phyloP scores from a whole-genome alignment of 2,113 vertebrate species.

The Rhadina sibilatrix region DNA sequence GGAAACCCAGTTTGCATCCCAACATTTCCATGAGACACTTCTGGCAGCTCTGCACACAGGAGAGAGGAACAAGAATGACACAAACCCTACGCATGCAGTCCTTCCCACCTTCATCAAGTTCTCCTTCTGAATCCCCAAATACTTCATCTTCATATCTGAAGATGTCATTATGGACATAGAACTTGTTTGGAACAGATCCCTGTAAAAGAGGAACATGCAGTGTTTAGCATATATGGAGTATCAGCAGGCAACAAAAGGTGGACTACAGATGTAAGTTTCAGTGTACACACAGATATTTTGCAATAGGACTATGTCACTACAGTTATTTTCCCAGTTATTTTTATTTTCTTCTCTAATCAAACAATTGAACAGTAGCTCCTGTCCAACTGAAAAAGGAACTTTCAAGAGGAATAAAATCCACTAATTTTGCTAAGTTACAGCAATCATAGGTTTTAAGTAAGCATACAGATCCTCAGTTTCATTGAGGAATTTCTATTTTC shows the following conservation, averaged over 20 bases:
- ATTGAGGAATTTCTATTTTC: not conserved
- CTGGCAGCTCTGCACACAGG: not conserved
- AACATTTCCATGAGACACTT: not conserved
- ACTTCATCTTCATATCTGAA: slow-evolving; percentile 99
- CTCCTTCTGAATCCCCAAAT: slow-evolving; percentile 96
- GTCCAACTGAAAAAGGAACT: not conserved
- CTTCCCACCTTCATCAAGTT: slow-evolving; percentile 91
- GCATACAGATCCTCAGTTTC: not conserved
- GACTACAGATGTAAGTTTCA: not conserved
- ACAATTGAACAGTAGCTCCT: not conserved
- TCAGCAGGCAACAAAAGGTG: not conserved
- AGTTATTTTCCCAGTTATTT: not conserved
- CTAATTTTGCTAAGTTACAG: not conserved
- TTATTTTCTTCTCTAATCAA: not conserved
- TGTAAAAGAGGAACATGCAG: slow-evolving; percentile 36
- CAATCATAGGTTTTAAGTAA: not conserved
- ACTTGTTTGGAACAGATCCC: slow-evolving; percentile 98
- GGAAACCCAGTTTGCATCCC: not conserved
- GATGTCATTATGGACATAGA: slow-evolving; percentile 99
- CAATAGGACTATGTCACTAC: not conserved
- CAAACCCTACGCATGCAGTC: rapidly evolving
- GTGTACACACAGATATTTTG: not conserved
- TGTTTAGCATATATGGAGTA: rapidly evolving
- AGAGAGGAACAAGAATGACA: not conserved
- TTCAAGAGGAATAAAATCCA: not conserved